phyloP scores from a whole-genome alignment of 2,888 invertebrate genomes.

The Drosophila pseudotakahashii region DNA sequence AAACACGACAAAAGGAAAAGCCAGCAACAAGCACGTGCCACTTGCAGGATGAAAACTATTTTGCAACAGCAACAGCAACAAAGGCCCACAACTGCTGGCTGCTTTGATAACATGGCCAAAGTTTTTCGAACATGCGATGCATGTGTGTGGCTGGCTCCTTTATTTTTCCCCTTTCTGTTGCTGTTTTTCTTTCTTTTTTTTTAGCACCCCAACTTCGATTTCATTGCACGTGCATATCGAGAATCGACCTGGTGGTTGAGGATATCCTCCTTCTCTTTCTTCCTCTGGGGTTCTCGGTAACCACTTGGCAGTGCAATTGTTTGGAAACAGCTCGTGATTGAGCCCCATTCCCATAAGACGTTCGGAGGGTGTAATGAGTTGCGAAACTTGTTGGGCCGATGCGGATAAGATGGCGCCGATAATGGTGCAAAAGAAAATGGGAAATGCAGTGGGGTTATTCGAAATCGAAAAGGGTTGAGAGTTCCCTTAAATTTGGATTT shows the following conservation, averaged over 20 bases:
- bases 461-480: not conserved
- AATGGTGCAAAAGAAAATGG: slow-evolving; percentile 24
- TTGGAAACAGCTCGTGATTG: slow-evolving; percentile 79
- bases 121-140: slow-evolving; percentile 64
- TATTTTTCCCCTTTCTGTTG: not conserved
- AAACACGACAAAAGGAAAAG: slow-evolving; percentile 42
- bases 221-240: slow-evolving; percentile 70
- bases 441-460: not conserved
- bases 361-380: slow-evolving; percentile 43
- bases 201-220: slow-evolving; percentile 73
- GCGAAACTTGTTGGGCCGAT: slow-evolving; percentile 35
- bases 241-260: slow-evolving; percentile 40
- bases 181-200: slow-evolving; percentile 19
- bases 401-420: slow-evolving; percentile 25
- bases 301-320: slow-evolving; percentile 83
- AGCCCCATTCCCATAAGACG: slow-evolving; percentile 52
- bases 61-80: slow-evolving; percentile 38
- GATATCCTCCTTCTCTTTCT: not conserved
- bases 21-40: slow-evolving; percentile 75
- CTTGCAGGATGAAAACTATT: slow-evolving; percentile 54
- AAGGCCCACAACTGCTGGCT: not conserved
- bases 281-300: slow-evolving; percentile 59
- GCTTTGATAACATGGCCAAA: slow-evolving; percentile 73
- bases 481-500: not conserved
- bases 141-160: slow-evolving; percentile 53